These are phyloP conservation scores for Lottia gigantea DNA, from an alignment of 2,888 invertebrate species.

Conservation along the genomic window DNA sequence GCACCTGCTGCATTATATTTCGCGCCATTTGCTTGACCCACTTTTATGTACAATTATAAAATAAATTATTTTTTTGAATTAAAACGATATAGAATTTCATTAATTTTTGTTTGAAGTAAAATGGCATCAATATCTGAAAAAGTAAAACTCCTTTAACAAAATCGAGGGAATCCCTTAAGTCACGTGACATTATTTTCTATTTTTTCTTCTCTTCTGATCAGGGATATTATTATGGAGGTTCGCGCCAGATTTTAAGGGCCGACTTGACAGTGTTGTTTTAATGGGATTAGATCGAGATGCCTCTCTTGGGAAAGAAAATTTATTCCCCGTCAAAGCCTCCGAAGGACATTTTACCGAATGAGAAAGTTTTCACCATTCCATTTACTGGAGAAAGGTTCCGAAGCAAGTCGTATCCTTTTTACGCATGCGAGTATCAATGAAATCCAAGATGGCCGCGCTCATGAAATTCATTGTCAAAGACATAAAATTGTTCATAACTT, in stretches of 20 bases:
- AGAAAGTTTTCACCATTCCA: conserved; percentile 56
- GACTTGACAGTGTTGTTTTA: conserved; percentile 35
- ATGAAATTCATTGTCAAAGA: conserved; percentile 27
- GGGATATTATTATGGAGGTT: conserved; percentile 39
- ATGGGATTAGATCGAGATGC: conserved; percentile 54
- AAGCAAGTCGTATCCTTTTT: conserved; percentile 65
- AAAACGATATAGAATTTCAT: background rate
- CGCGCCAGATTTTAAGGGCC: conserved; percentile 65
- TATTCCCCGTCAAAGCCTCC: conserved; percentile 51
- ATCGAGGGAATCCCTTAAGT: conserved; percentile 3
- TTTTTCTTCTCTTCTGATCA: background rate
- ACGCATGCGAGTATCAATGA: conserved; percentile 4
- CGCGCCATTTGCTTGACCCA: conserved; percentile 17
- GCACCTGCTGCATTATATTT: conserved; percentile 5
- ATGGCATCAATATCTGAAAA: background rate
- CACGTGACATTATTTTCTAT: conserved; percentile 19
- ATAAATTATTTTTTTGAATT: background rate
- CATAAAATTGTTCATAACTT: background rate
- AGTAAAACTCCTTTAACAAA: background rate
- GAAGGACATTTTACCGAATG: conserved; percentile 44
- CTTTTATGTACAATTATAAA: background rate
- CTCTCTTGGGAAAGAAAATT: conserved; percentile 61
- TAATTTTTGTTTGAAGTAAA: background rate
- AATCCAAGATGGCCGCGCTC: conserved; percentile 64
- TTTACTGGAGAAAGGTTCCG: conserved; percentile 65